phyloP scores from a whole-genome alignment of 2,888 invertebrate genomes.

The Cetonia aurata region DNA sequence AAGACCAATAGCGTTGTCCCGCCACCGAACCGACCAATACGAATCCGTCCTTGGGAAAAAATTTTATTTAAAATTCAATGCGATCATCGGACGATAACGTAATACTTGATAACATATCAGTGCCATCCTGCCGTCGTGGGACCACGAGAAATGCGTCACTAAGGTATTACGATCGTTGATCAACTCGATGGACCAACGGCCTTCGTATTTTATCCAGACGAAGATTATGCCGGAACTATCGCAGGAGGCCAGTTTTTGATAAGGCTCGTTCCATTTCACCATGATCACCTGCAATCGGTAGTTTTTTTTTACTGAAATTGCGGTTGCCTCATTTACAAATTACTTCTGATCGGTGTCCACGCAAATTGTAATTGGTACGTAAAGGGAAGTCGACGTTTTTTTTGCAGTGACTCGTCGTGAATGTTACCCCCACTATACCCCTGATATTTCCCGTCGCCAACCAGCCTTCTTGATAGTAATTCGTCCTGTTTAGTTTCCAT shows the following conservation, averaged over 20 bases:
- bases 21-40: conserved; percentile 97
- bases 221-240: conserved; percentile 98
- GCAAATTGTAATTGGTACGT: conserved; percentile 95
- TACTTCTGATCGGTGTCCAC: conserved; percentile 97
- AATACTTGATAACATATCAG: conserved; percentile 94
- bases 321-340: conserved; percentile 59
- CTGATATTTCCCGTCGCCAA: conserved; percentile 94
- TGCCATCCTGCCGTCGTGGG: conserved; percentile 98
- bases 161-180: conserved; percentile 98
- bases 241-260: conserved; percentile 97
- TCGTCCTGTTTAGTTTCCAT: conserved; percentile 94
- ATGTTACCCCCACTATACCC: conserved; percentile 96
- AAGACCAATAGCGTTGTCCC: conserved; percentile 98
- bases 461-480: conserved; percentile 99
- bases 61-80: conserved; percentile 6
- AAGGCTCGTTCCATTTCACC: conserved; percentile 98
- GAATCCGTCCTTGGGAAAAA: conserved; percentile 86
- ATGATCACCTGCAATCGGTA: conserved; percentile 80
- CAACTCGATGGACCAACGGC: conserved; percentile 98
- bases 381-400: conserved; percentile 88
- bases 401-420: conserved; percentile 93
- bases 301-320: not conserved
- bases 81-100: conserved; percentile 5
- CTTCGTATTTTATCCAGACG: conserved; percentile 99
- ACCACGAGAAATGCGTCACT: conserved; percentile 98